phyloP scores from a whole-genome alignment of 2,797 vertebrate genomes.

The Epinephelus malabaricus region DNA sequence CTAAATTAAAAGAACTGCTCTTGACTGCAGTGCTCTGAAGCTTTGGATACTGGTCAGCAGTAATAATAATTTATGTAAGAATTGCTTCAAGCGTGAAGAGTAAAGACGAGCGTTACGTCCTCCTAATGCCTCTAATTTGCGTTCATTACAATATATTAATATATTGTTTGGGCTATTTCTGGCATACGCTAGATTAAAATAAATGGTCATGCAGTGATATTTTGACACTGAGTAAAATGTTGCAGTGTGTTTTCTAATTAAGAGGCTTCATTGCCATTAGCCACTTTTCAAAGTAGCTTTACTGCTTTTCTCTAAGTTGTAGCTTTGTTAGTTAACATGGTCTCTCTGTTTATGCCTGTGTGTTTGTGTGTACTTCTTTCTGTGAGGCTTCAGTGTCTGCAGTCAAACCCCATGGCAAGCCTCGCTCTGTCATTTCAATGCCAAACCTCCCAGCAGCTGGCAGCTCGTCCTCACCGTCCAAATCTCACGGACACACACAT shows the following conservation, averaged over 20 bases:
- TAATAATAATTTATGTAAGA: not conserved
- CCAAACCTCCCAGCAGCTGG: slow-evolving; percentile 63
- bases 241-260: not conserved
- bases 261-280: not conserved
- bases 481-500: slow-evolving; percentile 24
- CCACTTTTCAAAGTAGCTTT: not conserved
- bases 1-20: not conserved
- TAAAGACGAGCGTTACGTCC: not conserved
- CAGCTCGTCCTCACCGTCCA: slow-evolving; percentile 41
- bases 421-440: slow-evolving; percentile 51
- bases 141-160: not conserved
- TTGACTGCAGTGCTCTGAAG: not conserved
- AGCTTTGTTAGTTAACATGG: not conserved
- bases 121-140: not conserved
- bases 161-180: not conserved
- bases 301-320: not conserved
- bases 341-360: slow-evolving; percentile 9
- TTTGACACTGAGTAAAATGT: not conserved
- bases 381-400: slow-evolving; percentile 35
- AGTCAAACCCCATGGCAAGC: slow-evolving; percentile 49
- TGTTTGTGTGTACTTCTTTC: slow-evolving; percentile 27
- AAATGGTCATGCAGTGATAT: not conserved
- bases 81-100: not conserved
- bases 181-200: not conserved
- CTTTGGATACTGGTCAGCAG: not conserved